phyloP scores from a whole-genome alignment of 1,140 invertebrate species.

The Lutraria rhynchaena region DNA sequence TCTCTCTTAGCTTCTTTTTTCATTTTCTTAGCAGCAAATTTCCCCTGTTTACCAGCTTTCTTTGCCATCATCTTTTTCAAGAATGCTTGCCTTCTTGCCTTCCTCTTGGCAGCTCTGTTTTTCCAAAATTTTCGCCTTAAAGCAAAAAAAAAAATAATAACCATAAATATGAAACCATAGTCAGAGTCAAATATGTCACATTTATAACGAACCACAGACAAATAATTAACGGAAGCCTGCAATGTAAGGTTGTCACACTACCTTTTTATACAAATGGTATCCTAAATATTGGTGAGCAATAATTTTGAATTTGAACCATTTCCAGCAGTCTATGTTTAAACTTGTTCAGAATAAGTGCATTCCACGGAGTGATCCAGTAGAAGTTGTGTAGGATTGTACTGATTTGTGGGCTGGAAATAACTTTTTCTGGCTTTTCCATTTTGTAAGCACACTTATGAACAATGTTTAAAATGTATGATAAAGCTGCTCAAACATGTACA shows the following conservation, averaged over 20 bases:
- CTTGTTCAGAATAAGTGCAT: no score
- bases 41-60: no score
- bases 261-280: not conserved
- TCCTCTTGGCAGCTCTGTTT: not conserved
- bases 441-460: no score
- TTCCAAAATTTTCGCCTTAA: not conserved
- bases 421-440: no score
- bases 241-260: not conserved
- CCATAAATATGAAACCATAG: no score
- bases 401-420: no score
- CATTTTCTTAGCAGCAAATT: not conserved
- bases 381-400: no score
- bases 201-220: not conserved
- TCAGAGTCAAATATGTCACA: no score
- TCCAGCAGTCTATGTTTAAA: not conserved
- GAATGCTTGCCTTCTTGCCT: not conserved
- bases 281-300: not conserved
- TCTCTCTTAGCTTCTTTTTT: conserved; percentile 10
- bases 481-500: not conserved
- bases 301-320: not conserved
- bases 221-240: not conserved
- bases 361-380: no score
- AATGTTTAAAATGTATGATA: no score
- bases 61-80: not conserved
- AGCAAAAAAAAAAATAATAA: not conserved